Evolutionary conservation across 2,888 invertebrate genomes (phyloP).

Genomic region (Rhagonycha fulva): DNA sequence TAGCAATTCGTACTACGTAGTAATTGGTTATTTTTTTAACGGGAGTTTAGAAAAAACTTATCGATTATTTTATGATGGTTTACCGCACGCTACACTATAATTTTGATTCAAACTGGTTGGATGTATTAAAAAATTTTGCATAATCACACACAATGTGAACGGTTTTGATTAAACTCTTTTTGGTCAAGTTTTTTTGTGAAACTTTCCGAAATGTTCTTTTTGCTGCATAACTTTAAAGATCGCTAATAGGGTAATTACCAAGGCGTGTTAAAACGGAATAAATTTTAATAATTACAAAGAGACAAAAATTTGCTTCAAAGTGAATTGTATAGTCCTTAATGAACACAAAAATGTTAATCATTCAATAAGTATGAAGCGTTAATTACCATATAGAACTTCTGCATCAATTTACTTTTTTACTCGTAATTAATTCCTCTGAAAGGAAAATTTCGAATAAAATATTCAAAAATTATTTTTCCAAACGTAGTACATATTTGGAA

Average conservation of each 20-base stretch:
- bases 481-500: neutral
- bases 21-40: neutral
- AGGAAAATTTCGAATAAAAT: neutral
- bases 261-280: neutral
- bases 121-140: neutral
- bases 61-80: neutral
- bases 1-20: neutral
- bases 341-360: neutral
- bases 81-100: neutral
- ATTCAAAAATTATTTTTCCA: neutral
- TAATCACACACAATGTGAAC: neutral
- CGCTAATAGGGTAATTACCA: neutral
- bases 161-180: neutral
- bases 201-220: neutral
- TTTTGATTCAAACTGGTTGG: neutral
- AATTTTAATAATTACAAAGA: neutral
- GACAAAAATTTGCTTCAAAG: neutral
- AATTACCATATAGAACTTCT: neutral
- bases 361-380: neutral
- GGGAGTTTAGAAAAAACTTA: neutral
- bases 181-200: neutral
- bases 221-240: neutral
- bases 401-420: neutral
- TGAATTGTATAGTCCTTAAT: neutral
- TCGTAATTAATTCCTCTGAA: neutral